Base-by-base conservation (phyloP, 1,140 invertebrate species). In the Nebria ingens region DNA sequence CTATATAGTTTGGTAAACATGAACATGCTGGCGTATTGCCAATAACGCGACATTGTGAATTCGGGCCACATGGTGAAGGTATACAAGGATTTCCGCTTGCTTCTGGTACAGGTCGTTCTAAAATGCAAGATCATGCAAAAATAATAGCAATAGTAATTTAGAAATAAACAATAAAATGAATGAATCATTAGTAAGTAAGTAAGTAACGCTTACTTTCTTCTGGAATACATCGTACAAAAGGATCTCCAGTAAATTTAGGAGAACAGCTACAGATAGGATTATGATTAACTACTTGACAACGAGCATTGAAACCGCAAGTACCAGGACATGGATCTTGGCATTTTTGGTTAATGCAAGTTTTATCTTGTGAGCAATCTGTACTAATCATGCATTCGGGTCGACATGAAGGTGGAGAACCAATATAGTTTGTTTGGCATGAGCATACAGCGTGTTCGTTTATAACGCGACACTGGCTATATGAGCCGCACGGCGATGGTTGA, bases 61-160 rank as follows among this genome's bases (percentile, higher is more conserved):
- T 87, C 12, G 83, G 79, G 50, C 90, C 90, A 68, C 89, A 93
- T 21, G 88, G 87, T 22, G 84, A 83, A 21, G 86, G 85, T 49
- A 81, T 70, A 65, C 87, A 91, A 40, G 86, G 80, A 70, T 83
- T 79, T 62, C 70, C 69, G 25, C 55, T 64, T 25, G 67, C 71
- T 50, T 61, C 60, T 55, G 62, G 55, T 57, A 70, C 63, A 57
- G 71, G 72, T 29, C 56, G 68, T 68, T 69, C 75, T 76, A 73
- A 56, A 75, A 76, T 63, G 54, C 56, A 63, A 62, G 51, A 58
- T 56, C 64, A 65, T 67, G 62, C 64, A 67, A 61, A n/a, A 53
- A 45, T 45, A 17, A 45, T 45, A 6, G 40, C 17, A 4, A 34
- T n/a, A n/a, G n/a, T n/a, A n/a, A n/a, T n/a, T n/a, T n/a, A n/a